Conservation (phyloP, 2,113 vertebrate genomes). For the Corythoichthys haematopterus region DNA sequence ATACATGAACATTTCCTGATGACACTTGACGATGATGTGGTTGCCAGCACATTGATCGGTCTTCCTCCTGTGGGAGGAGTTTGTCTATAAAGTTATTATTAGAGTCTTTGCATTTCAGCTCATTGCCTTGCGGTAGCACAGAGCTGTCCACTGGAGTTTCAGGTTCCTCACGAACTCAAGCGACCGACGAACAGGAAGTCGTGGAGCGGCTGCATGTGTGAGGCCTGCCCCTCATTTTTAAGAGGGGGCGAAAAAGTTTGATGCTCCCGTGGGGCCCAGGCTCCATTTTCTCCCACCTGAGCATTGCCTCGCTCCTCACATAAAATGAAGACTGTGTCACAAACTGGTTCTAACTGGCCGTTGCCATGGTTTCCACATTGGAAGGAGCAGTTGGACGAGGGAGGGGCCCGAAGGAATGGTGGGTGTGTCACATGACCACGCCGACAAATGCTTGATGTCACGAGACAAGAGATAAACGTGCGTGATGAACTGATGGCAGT, state of each 20-base stretch:
- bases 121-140: neutral
- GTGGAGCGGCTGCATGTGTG: slow-evolving; percentile 36
- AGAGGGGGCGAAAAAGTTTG: slow-evolving; percentile 49
- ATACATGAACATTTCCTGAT: neutral
- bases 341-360: slow-evolving; percentile 83
- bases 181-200: slow-evolving; percentile 66
- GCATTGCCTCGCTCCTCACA: slow-evolving; percentile 75
- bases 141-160: slow-evolving; percentile 32
- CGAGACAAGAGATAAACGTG: slow-evolving; percentile 73
- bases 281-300: slow-evolving; percentile 87
- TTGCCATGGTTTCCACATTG: slow-evolving; percentile 85
- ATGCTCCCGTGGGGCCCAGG: slow-evolving; percentile 45
- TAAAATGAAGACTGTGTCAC: slow-evolving; percentile 88
- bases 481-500: slow-evolving; percentile 66
- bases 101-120: slow-evolving; percentile 3
- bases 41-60: neutral
- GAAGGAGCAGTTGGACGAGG: slow-evolving; percentile 75
- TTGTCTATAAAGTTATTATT: slow-evolving; percentile 5
- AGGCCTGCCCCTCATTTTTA: slow-evolving; percentile 52
- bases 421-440: slow-evolving; percentile 78
- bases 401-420: slow-evolving; percentile 56
- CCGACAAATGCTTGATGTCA: slow-evolving; percentile 79
- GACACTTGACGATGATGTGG: slow-evolving; percentile 2
- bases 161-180: slow-evolving; percentile 27
- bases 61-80: neutral